Conservation (phyloP, 1,140 invertebrate genomes). For the Drosophila nannoptera region DNA sequence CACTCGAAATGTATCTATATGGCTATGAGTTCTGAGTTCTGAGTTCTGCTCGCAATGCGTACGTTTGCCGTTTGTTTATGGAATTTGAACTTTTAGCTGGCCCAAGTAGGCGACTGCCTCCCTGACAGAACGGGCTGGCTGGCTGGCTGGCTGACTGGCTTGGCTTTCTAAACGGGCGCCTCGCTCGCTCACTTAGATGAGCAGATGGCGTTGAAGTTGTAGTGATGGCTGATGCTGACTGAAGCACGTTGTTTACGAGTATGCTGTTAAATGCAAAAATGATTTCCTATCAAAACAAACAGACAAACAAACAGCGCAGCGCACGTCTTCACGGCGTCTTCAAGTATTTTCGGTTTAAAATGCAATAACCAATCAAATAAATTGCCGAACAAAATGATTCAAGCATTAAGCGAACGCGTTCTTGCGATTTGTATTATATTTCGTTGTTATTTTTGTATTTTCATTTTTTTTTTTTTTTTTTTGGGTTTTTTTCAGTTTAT, state of each 20-base stretch:
- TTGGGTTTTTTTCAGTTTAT: constrained; percentile 12
- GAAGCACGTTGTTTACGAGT: constrained; percentile 54
- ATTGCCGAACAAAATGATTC: constrained; percentile 76
- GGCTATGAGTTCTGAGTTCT: constrained; percentile 48
- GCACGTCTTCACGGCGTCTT: constrained; percentile 59
- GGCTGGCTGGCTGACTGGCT: constrained; percentile 33
- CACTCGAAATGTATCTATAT: constrained; percentile 39
- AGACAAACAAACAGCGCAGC: constrained; percentile 54
- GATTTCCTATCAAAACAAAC: constrained; percentile 73
- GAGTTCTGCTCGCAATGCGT: constrained; percentile 43
- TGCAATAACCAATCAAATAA: constrained; percentile 78
- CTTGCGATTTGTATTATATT: constrained; percentile 35
- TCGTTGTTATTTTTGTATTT: constrained; percentile 4
- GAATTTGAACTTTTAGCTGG: constrained; percentile 66
- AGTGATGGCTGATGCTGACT: constrained; percentile 18
- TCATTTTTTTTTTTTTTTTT: constrained; percentile 25
- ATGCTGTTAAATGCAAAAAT: constrained; percentile 77
- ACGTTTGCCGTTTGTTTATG: constrained; percentile 59
- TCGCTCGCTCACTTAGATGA: constrained; percentile 37
- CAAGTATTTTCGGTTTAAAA: constrained; percentile 66
- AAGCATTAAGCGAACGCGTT: constrained; percentile 63
- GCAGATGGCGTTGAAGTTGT: constrained; percentile 19
- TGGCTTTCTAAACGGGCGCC: constrained; percentile 37
- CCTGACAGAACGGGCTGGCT: constrained; percentile 22
- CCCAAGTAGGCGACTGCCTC: constrained; percentile 31